Conservation (phyloP, 2,797 vertebrate genomes). For the Pangasius larnaudii region DNA sequence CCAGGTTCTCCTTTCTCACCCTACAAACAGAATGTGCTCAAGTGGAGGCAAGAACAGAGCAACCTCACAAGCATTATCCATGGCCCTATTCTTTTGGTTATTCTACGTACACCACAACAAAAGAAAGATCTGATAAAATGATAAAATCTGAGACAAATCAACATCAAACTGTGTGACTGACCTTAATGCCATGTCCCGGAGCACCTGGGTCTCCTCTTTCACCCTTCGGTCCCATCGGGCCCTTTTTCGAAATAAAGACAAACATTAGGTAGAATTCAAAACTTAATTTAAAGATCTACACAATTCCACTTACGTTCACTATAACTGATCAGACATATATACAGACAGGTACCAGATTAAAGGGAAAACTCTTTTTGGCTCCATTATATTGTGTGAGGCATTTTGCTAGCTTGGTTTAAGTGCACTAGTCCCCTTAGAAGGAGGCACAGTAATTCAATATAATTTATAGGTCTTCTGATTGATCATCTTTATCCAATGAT, state of each 20-base stretch:
- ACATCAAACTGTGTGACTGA: slow-evolving; percentile 59
- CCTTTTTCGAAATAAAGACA: slow-evolving; percentile 69
- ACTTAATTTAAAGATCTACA: not conserved
- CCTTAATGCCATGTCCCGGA: slow-evolving; percentile 84
- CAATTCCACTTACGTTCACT: not conserved
- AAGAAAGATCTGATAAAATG: not conserved
- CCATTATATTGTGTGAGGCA: not conserved
- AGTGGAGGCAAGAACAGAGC: not conserved
- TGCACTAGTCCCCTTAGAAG: not conserved
- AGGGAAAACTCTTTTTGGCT: not conserved
- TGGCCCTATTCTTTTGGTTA: not conserved
- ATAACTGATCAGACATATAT: too few species aligned
- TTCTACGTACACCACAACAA: not conserved
- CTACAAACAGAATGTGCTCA: slow-evolving; percentile 65
- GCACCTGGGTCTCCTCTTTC: slow-evolving; percentile 80
- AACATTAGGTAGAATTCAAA: not conserved
- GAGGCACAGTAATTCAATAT: not conserved
- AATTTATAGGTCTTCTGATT: not conserved
- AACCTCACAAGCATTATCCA: not conserved
- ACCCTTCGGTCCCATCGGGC: slow-evolving; percentile 87
- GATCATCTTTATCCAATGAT: not conserved
- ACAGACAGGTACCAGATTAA: not conserved
- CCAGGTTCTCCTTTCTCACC: slow-evolving; percentile 94
- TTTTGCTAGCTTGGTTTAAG: not conserved
- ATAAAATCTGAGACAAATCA: not conserved